phyloP scores from a whole-genome alignment of 2,797 vertebrate species.

The Clarias pachynema region DNA sequence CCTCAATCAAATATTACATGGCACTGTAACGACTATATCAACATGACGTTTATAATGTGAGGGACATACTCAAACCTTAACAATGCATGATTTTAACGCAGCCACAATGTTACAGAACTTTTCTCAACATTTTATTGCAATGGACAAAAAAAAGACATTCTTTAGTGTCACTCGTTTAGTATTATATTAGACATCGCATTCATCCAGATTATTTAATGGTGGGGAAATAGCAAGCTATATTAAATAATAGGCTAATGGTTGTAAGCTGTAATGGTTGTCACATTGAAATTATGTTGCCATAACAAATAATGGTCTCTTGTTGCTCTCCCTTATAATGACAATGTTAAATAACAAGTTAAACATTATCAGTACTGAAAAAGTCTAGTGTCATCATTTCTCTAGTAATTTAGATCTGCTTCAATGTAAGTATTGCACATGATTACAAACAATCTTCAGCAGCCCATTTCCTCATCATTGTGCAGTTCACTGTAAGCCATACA shows the following conservation, averaged over 20 bases:
- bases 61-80: background rate
- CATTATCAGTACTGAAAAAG: background rate
- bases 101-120: background rate
- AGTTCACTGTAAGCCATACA: background rate
- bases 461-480: background rate
- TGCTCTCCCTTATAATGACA: background rate
- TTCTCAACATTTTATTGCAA: background rate
- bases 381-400: background rate
- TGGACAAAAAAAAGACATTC: background rate
- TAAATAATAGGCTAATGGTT: background rate
- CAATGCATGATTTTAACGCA: background rate
- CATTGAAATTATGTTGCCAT: background rate
- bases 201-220: background rate
- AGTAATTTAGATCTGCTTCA: background rate
- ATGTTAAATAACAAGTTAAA: background rate
- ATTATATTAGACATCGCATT: background rate
- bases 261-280: background rate
- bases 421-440: no score
- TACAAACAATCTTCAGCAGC: background rate
- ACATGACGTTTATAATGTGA: background rate
- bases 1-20: background rate
- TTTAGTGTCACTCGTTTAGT: background rate
- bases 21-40: background rate
- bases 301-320: slow-evolving; percentile 9
- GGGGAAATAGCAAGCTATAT: background rate